These are phyloP conservation scores for Rutpela maculata DNA, from an alignment of 2,888 invertebrate genomes.

Conservation along the genomic window DNA sequence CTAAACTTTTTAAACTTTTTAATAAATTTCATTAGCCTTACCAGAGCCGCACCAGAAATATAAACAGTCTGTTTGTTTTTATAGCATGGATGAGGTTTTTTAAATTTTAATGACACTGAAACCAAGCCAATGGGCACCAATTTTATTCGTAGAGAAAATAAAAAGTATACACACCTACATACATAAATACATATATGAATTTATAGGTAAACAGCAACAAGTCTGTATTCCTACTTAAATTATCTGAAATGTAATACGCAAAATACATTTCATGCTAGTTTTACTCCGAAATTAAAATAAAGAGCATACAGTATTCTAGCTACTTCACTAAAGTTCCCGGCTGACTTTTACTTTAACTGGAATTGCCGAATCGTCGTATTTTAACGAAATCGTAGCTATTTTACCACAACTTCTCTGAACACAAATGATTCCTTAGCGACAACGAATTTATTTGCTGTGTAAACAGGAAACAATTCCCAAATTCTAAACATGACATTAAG, in stretches of 20 bases:
- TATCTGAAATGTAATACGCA: neutral
- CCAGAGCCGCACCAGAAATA: too few species aligned
- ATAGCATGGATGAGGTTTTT: too few species aligned
- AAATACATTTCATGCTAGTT: constrained; percentile 4
- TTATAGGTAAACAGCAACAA: too few species aligned
- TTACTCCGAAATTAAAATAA: constrained; percentile 14
- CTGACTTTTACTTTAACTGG: constrained; percentile 33
- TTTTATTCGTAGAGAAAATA: too few species aligned
- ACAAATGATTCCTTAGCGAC: constrained; percentile 34
- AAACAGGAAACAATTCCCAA: constrained; percentile 28
- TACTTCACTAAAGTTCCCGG: constrained; percentile 23
- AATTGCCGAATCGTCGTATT: constrained; percentile 25
- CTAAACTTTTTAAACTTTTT: too few species aligned
- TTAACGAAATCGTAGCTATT: constrained; percentile 29
- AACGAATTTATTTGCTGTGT: constrained; percentile 25
- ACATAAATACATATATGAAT: too few species aligned
- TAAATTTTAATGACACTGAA: too few species aligned
- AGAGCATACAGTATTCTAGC: neutral
- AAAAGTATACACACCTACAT: too few species aligned
- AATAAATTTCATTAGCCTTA: too few species aligned
- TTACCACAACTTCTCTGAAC: constrained; percentile 20
- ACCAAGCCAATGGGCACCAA: too few species aligned
- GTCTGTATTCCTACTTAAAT: neutral
- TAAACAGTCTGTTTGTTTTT: too few species aligned
- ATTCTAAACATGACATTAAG: constrained; percentile 18